Percentiles rank a stretch among this genome's conserved stretches.
Conservation (phyloP, 2,113 vertebrate genomes). For the Perca flavescens region DNA sequence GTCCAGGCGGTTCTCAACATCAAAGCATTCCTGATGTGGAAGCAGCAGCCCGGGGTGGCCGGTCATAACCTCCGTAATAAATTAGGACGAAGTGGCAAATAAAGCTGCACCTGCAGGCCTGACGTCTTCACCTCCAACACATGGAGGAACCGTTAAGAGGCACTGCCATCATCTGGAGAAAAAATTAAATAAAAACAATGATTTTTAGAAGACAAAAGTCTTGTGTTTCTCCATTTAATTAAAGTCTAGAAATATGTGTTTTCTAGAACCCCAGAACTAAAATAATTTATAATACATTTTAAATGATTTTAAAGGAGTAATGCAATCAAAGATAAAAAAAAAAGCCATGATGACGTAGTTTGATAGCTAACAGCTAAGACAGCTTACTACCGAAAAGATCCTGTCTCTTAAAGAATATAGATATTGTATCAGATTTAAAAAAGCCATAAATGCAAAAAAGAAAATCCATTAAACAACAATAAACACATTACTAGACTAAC, state of each 20-base stretch:
- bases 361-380: too few species aligned
- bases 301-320: background rate
- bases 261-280: background rate
- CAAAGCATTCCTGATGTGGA: conserved; percentile 91
- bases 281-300: background rate
- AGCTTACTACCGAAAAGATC: too few species aligned
- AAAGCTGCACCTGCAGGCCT: conserved; percentile 87
- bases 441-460: background rate
- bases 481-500: background rate
- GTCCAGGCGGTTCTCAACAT: conserved; percentile 74
- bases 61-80: conserved; percentile 86
- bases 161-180: conserved; percentile 24
- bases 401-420: too few species aligned
- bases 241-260: too few species aligned
- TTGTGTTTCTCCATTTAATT: background rate
- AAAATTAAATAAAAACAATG: accelerated
- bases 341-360: background rate
- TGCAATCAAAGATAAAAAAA: background rate
- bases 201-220: background rate
- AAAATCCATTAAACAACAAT: background rate
- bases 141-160: conserved; percentile 54
- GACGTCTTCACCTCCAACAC: conserved; percentile 68
- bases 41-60: conserved; percentile 82
- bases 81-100: conserved; percentile 82
- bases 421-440: too few species aligned